Base-by-base conservation (phyloP, 2,888 invertebrate genomes). In the Eupelmus urozonus region DNA sequence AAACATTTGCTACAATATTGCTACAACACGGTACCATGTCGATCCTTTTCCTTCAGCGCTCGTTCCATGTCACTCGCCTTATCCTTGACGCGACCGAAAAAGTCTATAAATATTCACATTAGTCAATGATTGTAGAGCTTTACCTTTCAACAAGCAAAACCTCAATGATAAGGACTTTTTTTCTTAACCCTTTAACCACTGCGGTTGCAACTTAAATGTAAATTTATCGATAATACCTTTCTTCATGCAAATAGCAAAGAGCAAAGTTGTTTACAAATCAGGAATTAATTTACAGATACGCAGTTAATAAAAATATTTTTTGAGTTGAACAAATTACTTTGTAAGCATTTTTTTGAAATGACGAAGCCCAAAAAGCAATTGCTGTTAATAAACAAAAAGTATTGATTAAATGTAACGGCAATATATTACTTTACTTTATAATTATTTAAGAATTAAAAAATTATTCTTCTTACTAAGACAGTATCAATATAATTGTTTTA, bases 31-130 rank as follows among this genome's bases (percentile, higher is more conserved):
- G 76, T 90, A 93, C 97, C 97, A 90, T 97, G 97, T 90, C 96
- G 96, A 90, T 97, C 97, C 92, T 97, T 97, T 88, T 97, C 97
- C 91, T 97, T 97, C 81, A 97, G 92, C 81, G 96, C 95, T 88
- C 96, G 93, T 90, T 97, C 97, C 94, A 97, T 94, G 91, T 97
- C 96, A 78, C 96, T 96, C 0, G 97, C 97, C 90, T 96, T 98
- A 91, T 98, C 98, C 93, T 98, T 98, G 82, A 98, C 97, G 87
- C 97, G 97, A 82, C 97, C 97, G 90, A 98, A 96, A 93, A 98
- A 97, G 90, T 98, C 98, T 95, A 89, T 67, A 88, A 87, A 85
- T 81, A 85, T 79, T 82, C 71, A 82, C 40, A 81, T 81, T 76
- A 78, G 74, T 82, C 67, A 72, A 74, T 78, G 70, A 62, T 74